Evolutionary conservation across 2,888 invertebrate species (phyloP), one percentile per base, ranked within the genome.

Genomic region (Choreutis nemorana): DNA sequence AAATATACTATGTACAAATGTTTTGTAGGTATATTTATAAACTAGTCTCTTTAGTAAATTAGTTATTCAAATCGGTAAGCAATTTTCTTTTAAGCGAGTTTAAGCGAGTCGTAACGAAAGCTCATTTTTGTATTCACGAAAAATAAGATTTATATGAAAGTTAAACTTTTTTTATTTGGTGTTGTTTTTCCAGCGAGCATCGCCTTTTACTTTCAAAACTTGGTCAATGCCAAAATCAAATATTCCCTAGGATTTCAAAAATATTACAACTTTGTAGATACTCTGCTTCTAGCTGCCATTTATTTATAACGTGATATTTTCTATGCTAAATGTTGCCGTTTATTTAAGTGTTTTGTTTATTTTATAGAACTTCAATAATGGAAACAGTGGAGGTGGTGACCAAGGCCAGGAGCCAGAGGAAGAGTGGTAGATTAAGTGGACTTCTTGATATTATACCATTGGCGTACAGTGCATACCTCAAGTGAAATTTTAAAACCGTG

Each of bases 341-440:
- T 8, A 11, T 21, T 10, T 13, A 2, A 12, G n/a, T 26, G 9
- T 24, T 34, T 11, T 27, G 13, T 23, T 8, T 39, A 24, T 10
- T 28, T 55, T 62, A 8, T 59, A 73, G 77, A 64, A 58, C 34
- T 72, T 75, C 48, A 66, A 64, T 35, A 58, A 52, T 28, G 58
- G 60, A n/a, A n/a, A n/a, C 2, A 39, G 45, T 14, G 35, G 64
- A 5, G 39, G 50, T 0, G 49, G 36, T 1, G 55, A 53, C 3
- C 60, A 56, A 32, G 70, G 68, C 8, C 56, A 65, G 21, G 81
- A 83, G 41, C 78, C 75, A 1, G 81, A 82, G 4, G 84, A 84
- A 39, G 71, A 70, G 14, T 85, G 84, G 84, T 83, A 81, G 48
- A 48, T 23, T 18, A 42, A 33, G 38, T 32, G 37, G 46, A 52